phyloP scores from a whole-genome alignment of 2,888 invertebrate genomes.

The Zygaena filipendulae region DNA sequence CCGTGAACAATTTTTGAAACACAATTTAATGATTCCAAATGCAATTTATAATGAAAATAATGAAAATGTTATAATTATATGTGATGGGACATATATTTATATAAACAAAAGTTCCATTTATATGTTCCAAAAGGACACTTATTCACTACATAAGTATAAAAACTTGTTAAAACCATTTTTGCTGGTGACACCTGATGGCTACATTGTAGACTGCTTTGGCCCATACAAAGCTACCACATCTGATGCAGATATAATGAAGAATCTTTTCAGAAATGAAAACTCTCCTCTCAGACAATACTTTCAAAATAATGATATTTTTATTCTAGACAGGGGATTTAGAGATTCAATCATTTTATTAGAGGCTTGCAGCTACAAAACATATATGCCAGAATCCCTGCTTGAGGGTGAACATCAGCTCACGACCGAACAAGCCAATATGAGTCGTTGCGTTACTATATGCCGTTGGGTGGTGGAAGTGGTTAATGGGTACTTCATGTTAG shows the following conservation, averaged over 20 bases:
- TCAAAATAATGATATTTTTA: conserved; percentile 11
- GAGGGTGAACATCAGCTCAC: conserved; percentile 1
- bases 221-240: conserved; percentile 7
- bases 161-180: conserved; percentile 6
- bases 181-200: conserved; percentile 1
- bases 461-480: conserved; percentile 6
- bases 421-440: neutral
- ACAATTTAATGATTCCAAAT: conserved; percentile 8
- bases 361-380: conserved; percentile 1
- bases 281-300: conserved; percentile 5
- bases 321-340: conserved; percentile 9
- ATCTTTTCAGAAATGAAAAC: conserved; percentile 9
- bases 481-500: too few species aligned
- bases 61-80: neutral
- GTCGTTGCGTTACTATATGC: neutral
- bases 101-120: neutral
- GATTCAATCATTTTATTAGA: conserved; percentile 6
- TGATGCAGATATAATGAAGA: conserved; percentile 5
- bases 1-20: conserved; percentile 6
- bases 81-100: neutral
- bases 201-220: conserved; percentile 1
- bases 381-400: conserved; percentile 3
- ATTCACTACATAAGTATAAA: conserved; percentile 2
- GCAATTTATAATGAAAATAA: conserved; percentile 5
- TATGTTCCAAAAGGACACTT: conserved; percentile 4